Conservation (phyloP, 2,888 invertebrate species). For the Leptura quadrifasciata region DNA sequence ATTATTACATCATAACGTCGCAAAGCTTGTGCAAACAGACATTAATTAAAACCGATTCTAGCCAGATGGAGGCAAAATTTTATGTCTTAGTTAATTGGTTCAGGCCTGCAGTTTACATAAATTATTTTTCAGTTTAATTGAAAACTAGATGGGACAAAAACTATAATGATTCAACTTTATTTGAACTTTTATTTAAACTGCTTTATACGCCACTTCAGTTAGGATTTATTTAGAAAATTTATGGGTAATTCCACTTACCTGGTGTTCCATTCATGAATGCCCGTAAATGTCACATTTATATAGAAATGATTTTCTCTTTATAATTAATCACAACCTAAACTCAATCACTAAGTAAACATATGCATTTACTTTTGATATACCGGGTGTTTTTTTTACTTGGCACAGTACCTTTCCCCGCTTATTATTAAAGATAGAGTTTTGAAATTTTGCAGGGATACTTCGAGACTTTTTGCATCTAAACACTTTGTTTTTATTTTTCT, state of each 20-base stretch:
- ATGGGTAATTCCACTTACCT: not conserved
- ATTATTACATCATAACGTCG: constrained; percentile 19
- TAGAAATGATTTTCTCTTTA: too few relatives aligned
- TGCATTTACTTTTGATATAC: too few relatives aligned
- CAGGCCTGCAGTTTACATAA: constrained; percentile 32
- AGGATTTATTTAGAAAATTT: not conserved
- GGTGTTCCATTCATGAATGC: too few relatives aligned
- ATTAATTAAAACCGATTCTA: constrained; percentile 31
- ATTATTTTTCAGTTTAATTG: constrained; percentile 38
- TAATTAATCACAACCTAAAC: too few relatives aligned
- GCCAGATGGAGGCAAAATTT: constrained; percentile 33
- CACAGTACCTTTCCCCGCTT: too few relatives aligned
- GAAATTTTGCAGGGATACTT: too few relatives aligned
- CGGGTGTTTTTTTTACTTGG: too few relatives aligned
- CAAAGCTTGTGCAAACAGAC: constrained; percentile 31
- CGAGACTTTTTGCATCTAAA: too few relatives aligned
- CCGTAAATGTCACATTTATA: too few relatives aligned
- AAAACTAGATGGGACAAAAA: constrained; percentile 20
- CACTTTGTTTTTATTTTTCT: too few relatives aligned
- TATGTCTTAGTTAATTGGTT: constrained; percentile 38
- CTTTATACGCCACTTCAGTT: not conserved
- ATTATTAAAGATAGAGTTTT: too few relatives aligned
- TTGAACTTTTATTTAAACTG: not conserved
- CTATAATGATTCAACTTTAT: constrained; percentile 10
- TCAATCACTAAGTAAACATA: too few relatives aligned